Percentiles rank a stretch among this genome's conserved stretches.
These are phyloP conservation scores for Amaurobius ferox DNA, from an alignment of 2,888 invertebrate genomes.

Conservation along the genomic window DNA sequence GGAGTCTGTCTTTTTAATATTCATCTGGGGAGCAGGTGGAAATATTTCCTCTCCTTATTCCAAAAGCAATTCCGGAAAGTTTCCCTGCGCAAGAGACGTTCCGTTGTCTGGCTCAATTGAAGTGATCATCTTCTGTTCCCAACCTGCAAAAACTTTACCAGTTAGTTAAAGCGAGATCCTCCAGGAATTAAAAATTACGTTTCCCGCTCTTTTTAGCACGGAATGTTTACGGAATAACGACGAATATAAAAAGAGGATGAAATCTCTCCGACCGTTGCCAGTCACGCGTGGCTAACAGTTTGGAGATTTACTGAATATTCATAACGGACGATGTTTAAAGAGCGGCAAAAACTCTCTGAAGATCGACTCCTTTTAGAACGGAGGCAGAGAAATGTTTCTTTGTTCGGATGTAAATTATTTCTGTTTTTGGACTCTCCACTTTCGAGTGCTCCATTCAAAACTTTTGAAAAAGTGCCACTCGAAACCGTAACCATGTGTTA, in stretches of 20 bases:
- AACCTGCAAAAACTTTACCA: constrained; percentile 7
- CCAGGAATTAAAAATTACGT: constrained; percentile 14
- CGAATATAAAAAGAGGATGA: too few relatives aligned
- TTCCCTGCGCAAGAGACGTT: neutral
- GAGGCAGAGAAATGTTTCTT: too few relatives aligned
- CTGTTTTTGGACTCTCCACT: too few relatives aligned
- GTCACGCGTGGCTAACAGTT: constrained; percentile 12
- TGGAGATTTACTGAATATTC: constrained; percentile 10
- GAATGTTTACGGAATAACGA: neutral
- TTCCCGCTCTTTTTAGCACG: constrained; percentile 12
- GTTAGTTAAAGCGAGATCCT: constrained; percentile 2
- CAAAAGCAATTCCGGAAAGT: constrained; percentile 15
- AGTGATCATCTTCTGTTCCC: constrained; percentile 3
- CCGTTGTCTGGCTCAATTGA: neutral
- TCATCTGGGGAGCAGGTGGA: constrained; percentile 9
- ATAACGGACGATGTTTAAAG: constrained; percentile 10
- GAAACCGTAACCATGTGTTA: too few relatives aligned
- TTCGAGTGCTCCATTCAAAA: too few relatives aligned
- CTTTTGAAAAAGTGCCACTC: too few relatives aligned
- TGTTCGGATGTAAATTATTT: too few relatives aligned
- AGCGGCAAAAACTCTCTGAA: constrained; percentile 12
- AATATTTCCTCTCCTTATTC: constrained; percentile 15
- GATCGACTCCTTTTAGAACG: too few relatives aligned
- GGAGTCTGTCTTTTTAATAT: neutral
- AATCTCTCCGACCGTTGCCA: constrained; percentile 14